phyloP scores from a whole-genome alignment of 2,113 vertebrate genomes.

The Oryzias javanicus region DNA sequence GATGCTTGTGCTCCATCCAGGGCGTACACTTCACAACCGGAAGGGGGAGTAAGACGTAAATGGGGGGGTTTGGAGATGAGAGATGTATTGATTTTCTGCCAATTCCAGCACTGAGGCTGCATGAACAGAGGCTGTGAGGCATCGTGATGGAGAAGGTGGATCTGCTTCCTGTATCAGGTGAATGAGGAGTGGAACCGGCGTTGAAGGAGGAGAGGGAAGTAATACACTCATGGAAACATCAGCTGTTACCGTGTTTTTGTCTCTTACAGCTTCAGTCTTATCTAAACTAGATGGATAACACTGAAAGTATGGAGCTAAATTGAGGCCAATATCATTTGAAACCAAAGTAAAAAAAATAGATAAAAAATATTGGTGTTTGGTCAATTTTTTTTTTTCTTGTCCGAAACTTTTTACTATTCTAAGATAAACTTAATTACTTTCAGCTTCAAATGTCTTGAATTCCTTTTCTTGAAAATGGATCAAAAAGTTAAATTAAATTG shows the following conservation, averaged over 20 bases:
- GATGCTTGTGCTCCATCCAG: conserved; percentile 49
- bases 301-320: neutral
- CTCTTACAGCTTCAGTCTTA: conserved; percentile 17
- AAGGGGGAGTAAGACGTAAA: conserved; percentile 54
- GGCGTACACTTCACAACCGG: conserved; percentile 57
- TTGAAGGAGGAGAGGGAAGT: conserved; percentile 24
- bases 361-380: too few species aligned
- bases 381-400: too few species aligned
- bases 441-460: too few species aligned
- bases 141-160: conserved; percentile 56
- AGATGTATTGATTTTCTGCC: conserved; percentile 70
- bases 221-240: conserved; percentile 20
- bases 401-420: too few species aligned
- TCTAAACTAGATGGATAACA: conserved; percentile 20
- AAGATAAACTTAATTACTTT: too few species aligned
- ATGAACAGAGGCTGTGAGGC: conserved; percentile 48
- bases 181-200: conserved; percentile 34
- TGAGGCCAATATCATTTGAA: too few species aligned
- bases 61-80: conserved; percentile 41
- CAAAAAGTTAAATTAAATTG: too few species aligned
- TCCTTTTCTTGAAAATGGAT: too few species aligned
- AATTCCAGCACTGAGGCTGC: conserved; percentile 47
- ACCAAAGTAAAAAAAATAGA: too few species aligned
- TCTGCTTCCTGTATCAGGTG: conserved; percentile 40
- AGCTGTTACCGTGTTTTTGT: conserved; percentile 33